phyloP scores from a whole-genome alignment of 2,888 invertebrate genomes.

The Odontocolon sp. region DNA sequence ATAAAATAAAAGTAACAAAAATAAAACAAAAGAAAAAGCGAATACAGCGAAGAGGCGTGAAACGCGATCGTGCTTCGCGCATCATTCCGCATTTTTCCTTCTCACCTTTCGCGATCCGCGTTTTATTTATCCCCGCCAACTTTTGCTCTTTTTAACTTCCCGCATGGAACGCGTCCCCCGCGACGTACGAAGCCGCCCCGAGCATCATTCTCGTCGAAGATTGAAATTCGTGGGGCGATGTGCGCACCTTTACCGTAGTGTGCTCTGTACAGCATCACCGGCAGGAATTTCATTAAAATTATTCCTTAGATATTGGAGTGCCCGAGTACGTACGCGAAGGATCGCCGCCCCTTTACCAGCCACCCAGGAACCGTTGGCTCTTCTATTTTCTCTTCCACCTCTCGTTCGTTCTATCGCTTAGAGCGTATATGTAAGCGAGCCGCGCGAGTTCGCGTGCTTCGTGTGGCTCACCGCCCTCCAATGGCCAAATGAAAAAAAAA shows the following conservation, averaged over 20 bases:
- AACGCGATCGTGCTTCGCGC: slow-evolving; percentile 32
- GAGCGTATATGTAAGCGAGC: neutral
- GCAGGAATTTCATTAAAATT: slow-evolving; percentile 79
- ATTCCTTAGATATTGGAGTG: slow-evolving; percentile 78
- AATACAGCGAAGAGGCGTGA: slow-evolving; percentile 22
- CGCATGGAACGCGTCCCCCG: neutral
- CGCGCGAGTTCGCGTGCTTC: neutral
- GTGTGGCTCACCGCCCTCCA: slow-evolving; percentile 10
- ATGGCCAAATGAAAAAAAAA: neutral
- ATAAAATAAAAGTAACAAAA: neutral
- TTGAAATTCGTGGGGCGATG: slow-evolving; percentile 74
- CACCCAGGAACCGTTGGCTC: neutral
- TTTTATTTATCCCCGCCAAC: slow-evolving; percentile 21
- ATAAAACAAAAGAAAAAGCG: neutral
- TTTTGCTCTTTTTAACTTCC: neutral
- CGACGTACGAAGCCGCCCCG: neutral
- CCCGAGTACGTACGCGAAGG: slow-evolving; percentile 70
- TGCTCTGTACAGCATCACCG: slow-evolving; percentile 54
- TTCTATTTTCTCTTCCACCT: neutral
- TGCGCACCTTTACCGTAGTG: neutral
- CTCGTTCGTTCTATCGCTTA: neutral
- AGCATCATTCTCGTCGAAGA: slow-evolving; percentile 73
- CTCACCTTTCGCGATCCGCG: neutral
- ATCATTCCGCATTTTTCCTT: slow-evolving; percentile 41
- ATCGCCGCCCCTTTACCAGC: slow-evolving; percentile 64